phyloP scores from a whole-genome alignment of 2,113 vertebrate species.

The Reinhardtius hippoglossoides region DNA sequence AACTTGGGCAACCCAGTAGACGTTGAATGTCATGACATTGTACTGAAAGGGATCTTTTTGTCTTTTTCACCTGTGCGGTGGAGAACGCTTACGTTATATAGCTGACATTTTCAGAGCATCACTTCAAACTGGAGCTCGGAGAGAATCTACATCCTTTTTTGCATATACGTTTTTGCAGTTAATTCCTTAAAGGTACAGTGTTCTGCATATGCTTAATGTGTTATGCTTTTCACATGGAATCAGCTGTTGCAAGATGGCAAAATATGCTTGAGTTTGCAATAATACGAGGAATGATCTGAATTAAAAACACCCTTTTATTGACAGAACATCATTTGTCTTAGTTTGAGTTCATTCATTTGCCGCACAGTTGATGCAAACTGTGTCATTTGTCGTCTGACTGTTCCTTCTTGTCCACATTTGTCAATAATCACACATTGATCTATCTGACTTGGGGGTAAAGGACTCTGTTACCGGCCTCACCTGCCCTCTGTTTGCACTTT shows the following conservation, averaged over 20 bases:
- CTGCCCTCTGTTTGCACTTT: neutral
- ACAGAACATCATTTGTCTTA: slow-evolving; percentile 26
- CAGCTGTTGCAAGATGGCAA: slow-evolving; percentile 66
- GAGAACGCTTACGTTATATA: slow-evolving; percentile 36
- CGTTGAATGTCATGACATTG: slow-evolving; percentile 74
- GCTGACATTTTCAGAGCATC: slow-evolving; percentile 57
- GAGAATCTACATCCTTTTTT: slow-evolving; percentile 38
- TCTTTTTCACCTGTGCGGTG: slow-evolving; percentile 30
- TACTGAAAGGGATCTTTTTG: slow-evolving; percentile 70
- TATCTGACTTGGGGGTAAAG: neutral
- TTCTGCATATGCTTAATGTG: slow-evolving; percentile 71
- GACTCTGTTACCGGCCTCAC: rapidly evolving
- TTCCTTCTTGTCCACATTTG: neutral
- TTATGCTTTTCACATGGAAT: slow-evolving; percentile 74
- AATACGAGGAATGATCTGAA: slow-evolving; percentile 64
- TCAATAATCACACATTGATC: neutral
- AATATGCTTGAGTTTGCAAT: slow-evolving; percentile 69
- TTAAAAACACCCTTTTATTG: slow-evolving; percentile 64
- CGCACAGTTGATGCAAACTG: neutral
- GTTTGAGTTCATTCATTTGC: slow-evolving; percentile 29
- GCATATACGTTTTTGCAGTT: slow-evolving; percentile 58
- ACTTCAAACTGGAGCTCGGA: slow-evolving; percentile 46
- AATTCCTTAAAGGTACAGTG: slow-evolving; percentile 80
- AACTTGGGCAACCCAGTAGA: slow-evolving; percentile 49
- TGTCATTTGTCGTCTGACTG: neutral